A percentile compares a stretch with the other conserved stretches of the same genome.
phyloP scores from a whole-genome alignment of 1,140 invertebrate genomes.

The Luehdorfia chinensis region DNA sequence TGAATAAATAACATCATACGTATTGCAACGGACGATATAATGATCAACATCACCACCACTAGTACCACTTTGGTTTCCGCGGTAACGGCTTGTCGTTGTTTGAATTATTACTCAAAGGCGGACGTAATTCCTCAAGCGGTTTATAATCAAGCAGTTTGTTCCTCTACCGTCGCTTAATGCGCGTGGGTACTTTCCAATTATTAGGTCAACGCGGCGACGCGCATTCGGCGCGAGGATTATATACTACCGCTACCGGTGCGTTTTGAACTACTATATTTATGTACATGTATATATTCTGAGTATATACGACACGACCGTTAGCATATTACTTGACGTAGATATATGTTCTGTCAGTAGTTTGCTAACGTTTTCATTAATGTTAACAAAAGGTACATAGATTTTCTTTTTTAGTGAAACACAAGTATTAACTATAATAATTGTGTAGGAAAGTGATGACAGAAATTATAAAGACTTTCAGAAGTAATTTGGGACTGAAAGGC shows the following conservation, averaged over 20 bases:
- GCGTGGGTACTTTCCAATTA: slow-evolving; percentile 32
- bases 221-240: slow-evolving; percentile 34
- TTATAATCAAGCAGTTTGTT: slow-evolving; percentile 29
- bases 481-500: too few species aligned
- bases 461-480: too few species aligned
- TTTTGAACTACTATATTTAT: not conserved
- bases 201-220: slow-evolving; percentile 34
- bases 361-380: too few species aligned
- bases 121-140: slow-evolving; percentile 30
- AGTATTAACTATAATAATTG: too few species aligned
- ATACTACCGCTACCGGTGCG: slow-evolving; percentile 5
- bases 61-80: slow-evolving; percentile 19
- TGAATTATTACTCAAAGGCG: slow-evolving; percentile 31
- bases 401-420: too few species aligned
- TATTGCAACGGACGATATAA: slow-evolving; percentile 24
- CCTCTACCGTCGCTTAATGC: slow-evolving; percentile 17
- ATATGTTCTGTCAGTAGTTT: too few species aligned
- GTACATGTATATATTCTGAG: not conserved
- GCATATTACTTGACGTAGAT: too few species aligned
- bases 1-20: slow-evolving; percentile 19
- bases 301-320: too few species aligned
- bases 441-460: too few species aligned
- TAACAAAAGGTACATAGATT: too few species aligned
- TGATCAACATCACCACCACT: slow-evolving; percentile 18
- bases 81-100: slow-evolving; percentile 22